Percentiles rank a stretch among this genome's conserved stretches.
Conservation (phyloP, 2,888 invertebrate genomes). For the Petrophora chlorosata region DNA sequence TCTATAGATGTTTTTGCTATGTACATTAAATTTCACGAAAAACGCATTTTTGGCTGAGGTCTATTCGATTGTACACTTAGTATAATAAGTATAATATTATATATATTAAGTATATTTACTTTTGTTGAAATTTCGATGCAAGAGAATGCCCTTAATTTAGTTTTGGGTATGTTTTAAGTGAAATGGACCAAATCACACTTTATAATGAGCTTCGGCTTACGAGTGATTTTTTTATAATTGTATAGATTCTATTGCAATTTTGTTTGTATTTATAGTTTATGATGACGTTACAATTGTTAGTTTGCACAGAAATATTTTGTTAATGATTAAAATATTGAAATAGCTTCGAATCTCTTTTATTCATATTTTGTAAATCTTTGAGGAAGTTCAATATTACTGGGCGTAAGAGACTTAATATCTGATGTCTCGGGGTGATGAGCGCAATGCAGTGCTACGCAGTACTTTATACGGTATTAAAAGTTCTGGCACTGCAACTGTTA, state of each 20-base stretch:
- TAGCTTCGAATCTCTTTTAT: too few species aligned
- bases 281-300: slow-evolving; percentile 74
- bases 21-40: background rate
- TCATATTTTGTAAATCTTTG: too few species aligned
- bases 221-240: slow-evolving; percentile 26
- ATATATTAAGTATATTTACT: background rate
- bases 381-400: too few species aligned
- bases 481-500: too few species aligned
- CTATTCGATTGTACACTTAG: slow-evolving; percentile 16
- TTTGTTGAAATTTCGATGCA: slow-evolving; percentile 7
- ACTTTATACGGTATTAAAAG: too few species aligned
- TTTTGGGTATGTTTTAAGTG: background rate
- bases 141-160: background rate
- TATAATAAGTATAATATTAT: background rate
- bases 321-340: slow-evolving; percentile 70
- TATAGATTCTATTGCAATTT: slow-evolving; percentile 68
- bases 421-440: too few species aligned
- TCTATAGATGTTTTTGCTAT: background rate
- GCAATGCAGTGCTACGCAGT: too few species aligned
- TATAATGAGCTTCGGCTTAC: slow-evolving; percentile 26
- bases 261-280: slow-evolving; percentile 81
- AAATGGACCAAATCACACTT: slow-evolving; percentile 30
- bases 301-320: slow-evolving; percentile 72
- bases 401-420: too few species aligned
- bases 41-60: slow-evolving; percentile 13